phyloP scores from a whole-genome alignment of 2,797 vertebrate genomes.

The Oryzias dopingdopingensis region DNA sequence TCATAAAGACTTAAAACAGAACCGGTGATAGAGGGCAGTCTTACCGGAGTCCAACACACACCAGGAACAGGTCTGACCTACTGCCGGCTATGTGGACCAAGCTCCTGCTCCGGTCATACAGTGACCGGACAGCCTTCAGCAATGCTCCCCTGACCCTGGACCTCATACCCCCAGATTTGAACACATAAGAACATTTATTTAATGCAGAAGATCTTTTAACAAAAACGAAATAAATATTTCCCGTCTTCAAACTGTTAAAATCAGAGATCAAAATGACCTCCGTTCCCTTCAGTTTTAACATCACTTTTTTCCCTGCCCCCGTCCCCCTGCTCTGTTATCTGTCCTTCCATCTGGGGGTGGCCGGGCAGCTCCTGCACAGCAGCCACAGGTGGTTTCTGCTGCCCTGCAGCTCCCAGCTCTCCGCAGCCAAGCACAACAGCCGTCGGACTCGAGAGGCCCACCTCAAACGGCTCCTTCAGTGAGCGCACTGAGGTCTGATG shows the following conservation, averaged over 20 bases:
- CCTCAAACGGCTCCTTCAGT: conserved; percentile 59
- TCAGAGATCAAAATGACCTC: not conserved
- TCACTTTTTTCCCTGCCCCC: not conserved
- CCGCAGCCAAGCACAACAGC: conserved; percentile 67
- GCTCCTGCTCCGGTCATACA: too few relatives aligned
- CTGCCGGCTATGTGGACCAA: too few relatives aligned
- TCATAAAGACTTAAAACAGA: too few relatives aligned
- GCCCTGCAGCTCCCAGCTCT: conserved; percentile 48
- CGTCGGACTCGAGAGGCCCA: conserved; percentile 36
- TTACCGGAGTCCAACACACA: too few relatives aligned
- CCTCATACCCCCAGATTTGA: too few relatives aligned
- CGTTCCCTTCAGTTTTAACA: not conserved
- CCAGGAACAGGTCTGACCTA: too few relatives aligned
- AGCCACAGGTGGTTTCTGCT: conserved; percentile 77
- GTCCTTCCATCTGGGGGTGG: conserved; percentile 9
- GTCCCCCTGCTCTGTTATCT: conserved; percentile 2
- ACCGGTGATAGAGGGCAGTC: too few relatives aligned
- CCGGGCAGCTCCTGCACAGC: conserved; percentile 37
- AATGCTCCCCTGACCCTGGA: too few relatives aligned
- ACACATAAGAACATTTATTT: too few relatives aligned
- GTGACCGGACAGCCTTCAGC: too few relatives aligned
- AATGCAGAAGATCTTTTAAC: too few relatives aligned
- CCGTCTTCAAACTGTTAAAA: not conserved
- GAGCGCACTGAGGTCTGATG: conserved; percentile 44
- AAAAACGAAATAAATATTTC: too few relatives aligned